These are phyloP conservation scores for Parnassius glacialis DNA, from an alignment of 2,888 invertebrate species.

Conservation along the genomic window DNA sequence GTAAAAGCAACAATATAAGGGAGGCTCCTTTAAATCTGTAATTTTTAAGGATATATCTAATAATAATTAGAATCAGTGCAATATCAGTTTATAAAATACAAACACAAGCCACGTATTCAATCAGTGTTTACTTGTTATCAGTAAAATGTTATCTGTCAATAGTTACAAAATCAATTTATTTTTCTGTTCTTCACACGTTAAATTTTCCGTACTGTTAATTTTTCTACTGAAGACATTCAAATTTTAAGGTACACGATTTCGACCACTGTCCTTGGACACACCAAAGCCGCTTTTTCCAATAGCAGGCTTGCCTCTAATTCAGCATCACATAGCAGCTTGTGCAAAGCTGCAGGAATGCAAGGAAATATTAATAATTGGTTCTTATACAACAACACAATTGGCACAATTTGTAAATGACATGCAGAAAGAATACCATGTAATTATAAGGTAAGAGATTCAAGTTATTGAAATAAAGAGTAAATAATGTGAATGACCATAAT, in stretches of 20 bases:
- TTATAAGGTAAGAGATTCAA: slow-evolving; percentile 82
- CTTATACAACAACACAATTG: slow-evolving; percentile 92
- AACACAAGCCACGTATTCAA: too few species aligned
- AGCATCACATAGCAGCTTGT: slow-evolving; percentile 98
- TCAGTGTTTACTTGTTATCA: too few species aligned
- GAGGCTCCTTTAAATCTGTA: too few species aligned
- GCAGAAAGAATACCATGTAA: slow-evolving; percentile 89
- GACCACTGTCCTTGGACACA: slow-evolving; percentile 97
- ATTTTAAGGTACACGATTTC: slow-evolving; percentile 93
- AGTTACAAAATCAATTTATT: neutral
- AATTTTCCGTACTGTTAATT: too few species aligned
- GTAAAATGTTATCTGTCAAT: too few species aligned
- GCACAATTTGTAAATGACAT: slow-evolving; percentile 92
- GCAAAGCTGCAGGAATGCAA: slow-evolving; percentile 87
- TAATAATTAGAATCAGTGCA: too few species aligned
- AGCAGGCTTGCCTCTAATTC: slow-evolving; percentile 96
- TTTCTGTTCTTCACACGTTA: neutral
- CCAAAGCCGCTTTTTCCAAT: slow-evolving; percentile 99
- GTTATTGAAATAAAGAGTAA: too few species aligned
- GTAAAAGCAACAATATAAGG: too few species aligned
- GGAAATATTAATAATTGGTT: slow-evolving; percentile 97
- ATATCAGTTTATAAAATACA: too few species aligned
- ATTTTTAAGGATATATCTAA: neutral
- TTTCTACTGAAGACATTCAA: neutral
- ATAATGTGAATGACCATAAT: too few species aligned